These are phyloP conservation scores for Fistularia commersonii DNA, from an alignment of 2,797 vertebrate species.

Conservation along the genomic window DNA sequence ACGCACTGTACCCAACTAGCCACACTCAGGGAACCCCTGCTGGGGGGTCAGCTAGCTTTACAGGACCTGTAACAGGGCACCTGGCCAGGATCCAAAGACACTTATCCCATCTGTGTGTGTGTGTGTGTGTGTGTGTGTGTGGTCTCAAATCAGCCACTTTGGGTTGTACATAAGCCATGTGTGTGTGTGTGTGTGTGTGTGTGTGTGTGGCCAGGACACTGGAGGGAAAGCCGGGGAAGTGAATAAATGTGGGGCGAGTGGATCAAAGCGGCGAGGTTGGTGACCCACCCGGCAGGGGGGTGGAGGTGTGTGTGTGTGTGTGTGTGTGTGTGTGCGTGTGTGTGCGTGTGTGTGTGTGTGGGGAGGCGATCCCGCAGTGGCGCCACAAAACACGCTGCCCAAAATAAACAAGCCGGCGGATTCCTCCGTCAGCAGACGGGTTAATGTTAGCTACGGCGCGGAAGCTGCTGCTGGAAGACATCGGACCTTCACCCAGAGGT, in stretches of 20 bases:
- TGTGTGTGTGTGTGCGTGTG: constrained; percentile 3
- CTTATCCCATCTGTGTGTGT: constrained; percentile 39
- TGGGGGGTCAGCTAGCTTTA: constrained; percentile 38
- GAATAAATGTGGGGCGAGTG: constrained; percentile 8
- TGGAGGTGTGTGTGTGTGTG: background rate
- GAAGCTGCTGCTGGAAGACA: too few species aligned
- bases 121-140: too few species aligned
- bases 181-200: constrained; percentile 8
- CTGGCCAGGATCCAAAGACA: constrained; percentile 32
- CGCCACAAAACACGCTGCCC: too few species aligned
- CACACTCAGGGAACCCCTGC: constrained; percentile 16
- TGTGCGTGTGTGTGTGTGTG: constrained; percentile 2
- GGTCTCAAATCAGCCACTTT: too few species aligned
- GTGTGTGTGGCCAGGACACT: too few species aligned
- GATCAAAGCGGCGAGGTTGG: constrained; percentile 10
- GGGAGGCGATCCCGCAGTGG: too few species aligned
- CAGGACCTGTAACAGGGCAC: constrained; percentile 37
- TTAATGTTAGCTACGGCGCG: too few species aligned
- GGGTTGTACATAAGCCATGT: too few species aligned
- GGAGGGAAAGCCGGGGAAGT: constrained; percentile 13
- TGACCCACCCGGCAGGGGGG: constrained; percentile 18
- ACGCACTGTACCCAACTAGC: too few species aligned
- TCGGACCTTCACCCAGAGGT: too few species aligned
- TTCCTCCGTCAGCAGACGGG: too few species aligned
- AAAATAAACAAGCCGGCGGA: too few species aligned